Percentiles rank a stretch among this genome's conserved stretches.
Conservation (phyloP, 2,797 vertebrate species). For the Ficedula albicollis region DNA sequence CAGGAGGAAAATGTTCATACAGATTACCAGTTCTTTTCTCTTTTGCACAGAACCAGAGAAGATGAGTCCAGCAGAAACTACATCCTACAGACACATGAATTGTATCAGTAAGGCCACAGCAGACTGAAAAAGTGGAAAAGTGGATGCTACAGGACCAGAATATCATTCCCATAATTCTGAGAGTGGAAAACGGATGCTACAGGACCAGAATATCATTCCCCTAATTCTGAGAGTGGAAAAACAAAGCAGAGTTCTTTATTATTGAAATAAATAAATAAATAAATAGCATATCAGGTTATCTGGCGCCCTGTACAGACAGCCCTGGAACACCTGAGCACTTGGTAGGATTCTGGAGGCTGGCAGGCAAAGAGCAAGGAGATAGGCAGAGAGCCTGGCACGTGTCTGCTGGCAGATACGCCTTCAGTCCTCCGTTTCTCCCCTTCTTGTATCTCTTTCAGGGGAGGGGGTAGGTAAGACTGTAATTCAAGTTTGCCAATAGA, state of each 20-base stretch:
- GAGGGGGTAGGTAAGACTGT: background rate
- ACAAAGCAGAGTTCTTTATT: background rate
- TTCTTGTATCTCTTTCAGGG: background rate
- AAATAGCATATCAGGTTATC: background rate
- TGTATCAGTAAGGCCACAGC: background rate
- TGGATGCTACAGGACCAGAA: background rate
- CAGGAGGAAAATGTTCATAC: background rate
- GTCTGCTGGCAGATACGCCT: background rate
- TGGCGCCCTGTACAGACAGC: background rate
- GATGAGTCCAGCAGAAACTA: background rate
- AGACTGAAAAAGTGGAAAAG: background rate
- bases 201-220: background rate
- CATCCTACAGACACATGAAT: background rate
- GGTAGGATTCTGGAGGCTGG: background rate
- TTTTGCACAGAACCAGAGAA: background rate
- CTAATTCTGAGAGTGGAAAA: background rate
- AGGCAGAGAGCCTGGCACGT: accelerated
- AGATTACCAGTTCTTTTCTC: background rate
- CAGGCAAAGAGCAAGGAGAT: background rate
- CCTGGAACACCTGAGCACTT: background rate
- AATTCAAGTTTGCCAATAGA: background rate
- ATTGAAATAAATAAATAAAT: too few species aligned
- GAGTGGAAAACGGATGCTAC: background rate
- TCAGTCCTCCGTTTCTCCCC: background rate
- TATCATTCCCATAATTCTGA: background rate